These are phyloP conservation scores for Oncopodura yosiiana DNA, from an alignment of 1,140 invertebrate species.

Conservation along the genomic window DNA sequence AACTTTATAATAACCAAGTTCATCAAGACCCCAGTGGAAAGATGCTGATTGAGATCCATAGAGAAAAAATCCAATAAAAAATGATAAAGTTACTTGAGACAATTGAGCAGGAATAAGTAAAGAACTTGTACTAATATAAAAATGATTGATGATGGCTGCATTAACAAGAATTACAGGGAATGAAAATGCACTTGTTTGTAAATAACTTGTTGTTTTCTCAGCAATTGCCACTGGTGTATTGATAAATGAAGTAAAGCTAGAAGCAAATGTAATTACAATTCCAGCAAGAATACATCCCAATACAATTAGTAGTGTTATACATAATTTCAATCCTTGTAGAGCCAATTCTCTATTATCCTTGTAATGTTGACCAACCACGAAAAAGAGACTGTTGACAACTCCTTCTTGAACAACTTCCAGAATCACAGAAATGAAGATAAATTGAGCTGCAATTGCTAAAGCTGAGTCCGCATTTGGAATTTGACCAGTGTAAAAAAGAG, in stretches of 20 bases:
- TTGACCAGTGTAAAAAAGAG: conserved; percentile 26
- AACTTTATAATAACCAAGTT: conserved; percentile 27
- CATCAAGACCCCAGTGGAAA: conserved; percentile 20
- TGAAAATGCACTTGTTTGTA: conserved; percentile 24
- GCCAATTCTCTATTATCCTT: conserved; percentile 7
- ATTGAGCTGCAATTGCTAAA: conserved; percentile 22
- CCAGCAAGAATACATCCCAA: conserved; percentile 3
- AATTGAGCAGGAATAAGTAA: conserved; percentile 17
- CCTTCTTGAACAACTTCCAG: conserved; percentile 30
- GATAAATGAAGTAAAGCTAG: conserved; percentile 18
- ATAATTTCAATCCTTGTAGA: conserved; percentile 20
- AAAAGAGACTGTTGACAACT: conserved; percentile 21
- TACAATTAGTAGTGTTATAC: conserved; percentile 6
- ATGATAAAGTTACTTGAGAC: conserved; percentile 8
- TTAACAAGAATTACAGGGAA: conserved; percentile 18
- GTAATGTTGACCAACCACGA: conserved; percentile 23
- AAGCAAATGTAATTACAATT: conserved; percentile 3
- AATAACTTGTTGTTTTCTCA: conserved; percentile 14
- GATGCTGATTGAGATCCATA: conserved; percentile 18
- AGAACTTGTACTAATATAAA: conserved; percentile 21
- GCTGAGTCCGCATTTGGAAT: conserved; percentile 23
- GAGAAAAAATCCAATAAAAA: conserved; percentile 16
- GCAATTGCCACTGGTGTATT: conserved; percentile 21
- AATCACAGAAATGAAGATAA: conserved; percentile 16
- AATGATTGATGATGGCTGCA: conserved; percentile 6